A percentile compares a stretch with the other conserved stretches of the same genome.
These are phyloP conservation scores for Cacoxenus indagator DNA, from an alignment of 2,888 invertebrate genomes.

Conservation along the genomic window DNA sequence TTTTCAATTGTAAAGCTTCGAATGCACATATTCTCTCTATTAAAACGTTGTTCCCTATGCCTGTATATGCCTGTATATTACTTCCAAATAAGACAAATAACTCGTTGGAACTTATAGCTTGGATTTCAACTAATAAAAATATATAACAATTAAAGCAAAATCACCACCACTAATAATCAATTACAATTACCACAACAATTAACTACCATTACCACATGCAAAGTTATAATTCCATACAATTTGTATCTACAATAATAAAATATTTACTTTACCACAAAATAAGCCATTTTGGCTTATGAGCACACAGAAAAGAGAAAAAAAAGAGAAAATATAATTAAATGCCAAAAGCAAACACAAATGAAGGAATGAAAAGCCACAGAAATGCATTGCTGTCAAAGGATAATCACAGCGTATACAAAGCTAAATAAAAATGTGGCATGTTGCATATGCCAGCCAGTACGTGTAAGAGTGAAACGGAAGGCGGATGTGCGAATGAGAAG, in stretches of 20 bases:
- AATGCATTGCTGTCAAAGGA: conserved; percentile 14
- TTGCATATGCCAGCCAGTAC: conserved; percentile 4
- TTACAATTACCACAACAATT: no score
- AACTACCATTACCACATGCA: not conserved
- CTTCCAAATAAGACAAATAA: no score
- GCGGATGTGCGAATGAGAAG: not conserved
- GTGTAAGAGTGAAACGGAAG: not conserved
- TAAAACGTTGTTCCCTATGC: no score
- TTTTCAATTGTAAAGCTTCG: no score
- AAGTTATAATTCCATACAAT: not conserved
- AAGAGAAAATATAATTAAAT: conserved; percentile 39
- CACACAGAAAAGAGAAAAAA: conserved; percentile 32
- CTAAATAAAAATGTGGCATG: conserved; percentile 18
- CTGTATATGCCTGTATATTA: no score
- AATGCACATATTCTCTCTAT: no score
- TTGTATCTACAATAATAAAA: not conserved
- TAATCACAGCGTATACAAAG: conserved; percentile 35
- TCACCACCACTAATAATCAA: no score
- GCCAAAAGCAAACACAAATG: conserved; percentile 35
- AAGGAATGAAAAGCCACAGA: not conserved
- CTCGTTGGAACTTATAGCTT: no score
- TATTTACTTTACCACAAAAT: not conserved
- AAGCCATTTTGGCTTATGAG: not conserved
- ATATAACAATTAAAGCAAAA: no score
- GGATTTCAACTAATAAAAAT: no score